Percentiles rank a stretch among this genome's conserved stretches.
These are phyloP conservation scores for Cassiopea xamachana DNA, from an alignment of 30 jellyfish, hydroid and myxozoan species.

Conservation along the genomic window DNA sequence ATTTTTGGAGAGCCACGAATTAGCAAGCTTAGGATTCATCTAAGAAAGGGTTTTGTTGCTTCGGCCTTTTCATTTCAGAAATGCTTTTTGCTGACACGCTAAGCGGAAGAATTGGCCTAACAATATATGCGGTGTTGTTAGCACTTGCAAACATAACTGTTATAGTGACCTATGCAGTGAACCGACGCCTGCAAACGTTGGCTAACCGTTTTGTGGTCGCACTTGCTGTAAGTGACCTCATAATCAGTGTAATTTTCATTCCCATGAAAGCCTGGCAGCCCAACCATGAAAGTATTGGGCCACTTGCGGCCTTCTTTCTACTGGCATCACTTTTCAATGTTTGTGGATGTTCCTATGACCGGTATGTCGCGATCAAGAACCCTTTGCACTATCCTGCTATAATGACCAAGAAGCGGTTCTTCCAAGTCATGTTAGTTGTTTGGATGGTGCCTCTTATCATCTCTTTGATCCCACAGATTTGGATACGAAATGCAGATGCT, in stretches of 20 bases:
- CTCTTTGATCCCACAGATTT: slow-evolving; percentile 60
- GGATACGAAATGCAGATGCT: slow-evolving; percentile 47
- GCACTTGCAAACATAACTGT: slow-evolving; percentile 46
- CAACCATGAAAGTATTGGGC: slow-evolving; percentile 6
- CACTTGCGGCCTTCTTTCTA: slow-evolving; percentile 42
- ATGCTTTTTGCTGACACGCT: slow-evolving; percentile 27
- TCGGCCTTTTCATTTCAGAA: not conserved
- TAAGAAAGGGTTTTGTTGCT: too few species aligned
- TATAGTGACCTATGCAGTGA: slow-evolving; percentile 24
- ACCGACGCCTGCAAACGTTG: slow-evolving; percentile 33
- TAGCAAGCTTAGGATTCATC: not conserved
- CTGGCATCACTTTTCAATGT: slow-evolving; percentile 74
- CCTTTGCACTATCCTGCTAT: slow-evolving; percentile 73
- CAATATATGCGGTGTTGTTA: slow-evolving; percentile 12
- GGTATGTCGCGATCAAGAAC: slow-evolving; percentile 73
- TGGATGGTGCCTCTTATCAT: slow-evolving; percentile 65
- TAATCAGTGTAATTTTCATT: slow-evolving; percentile 38
- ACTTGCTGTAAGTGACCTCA: slow-evolving; percentile 50
- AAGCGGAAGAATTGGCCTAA: slow-evolving; percentile 39
- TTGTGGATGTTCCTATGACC: slow-evolving; percentile 78
- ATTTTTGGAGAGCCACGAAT: not conserved
- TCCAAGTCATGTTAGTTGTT: slow-evolving; percentile 26
- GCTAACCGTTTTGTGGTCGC: slow-evolving; percentile 68
- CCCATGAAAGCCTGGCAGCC: slow-evolving; percentile 51
- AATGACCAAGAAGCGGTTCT: slow-evolving; percentile 62